These are phyloP conservation scores for Aphidius gifuensis DNA, from an alignment of 1,140 invertebrate species.

Conservation along the genomic window DNA sequence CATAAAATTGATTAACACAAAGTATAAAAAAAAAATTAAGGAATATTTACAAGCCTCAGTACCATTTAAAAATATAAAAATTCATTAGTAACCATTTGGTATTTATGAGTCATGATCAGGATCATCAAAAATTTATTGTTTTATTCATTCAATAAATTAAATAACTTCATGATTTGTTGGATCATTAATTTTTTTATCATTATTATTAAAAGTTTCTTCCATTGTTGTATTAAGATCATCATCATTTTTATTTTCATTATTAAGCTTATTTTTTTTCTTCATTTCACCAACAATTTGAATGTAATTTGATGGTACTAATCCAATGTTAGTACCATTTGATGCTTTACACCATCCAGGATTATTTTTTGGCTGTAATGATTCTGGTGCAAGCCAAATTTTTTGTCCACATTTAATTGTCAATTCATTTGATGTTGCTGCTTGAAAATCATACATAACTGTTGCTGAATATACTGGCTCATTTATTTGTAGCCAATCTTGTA, in stretches of 20 bases:
- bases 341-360: conserved; percentile 74
- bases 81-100: too few relatives aligned
- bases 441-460: conserved; percentile 74
- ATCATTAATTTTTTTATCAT: neutral
- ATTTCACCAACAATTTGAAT: conserved; percentile 53
- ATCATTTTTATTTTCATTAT: neutral
- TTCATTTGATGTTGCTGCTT: conserved; percentile 69
- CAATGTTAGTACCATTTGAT: conserved; percentile 67
- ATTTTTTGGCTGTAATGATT: conserved; percentile 72
- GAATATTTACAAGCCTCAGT: conserved; percentile 31
- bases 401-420: conserved; percentile 75
- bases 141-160: too few relatives aligned
- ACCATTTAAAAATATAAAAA: too few relatives aligned
- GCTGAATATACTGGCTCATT: conserved; percentile 69
- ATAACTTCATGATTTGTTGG: too few relatives aligned
- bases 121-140: too few relatives aligned
- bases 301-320: conserved; percentile 80
- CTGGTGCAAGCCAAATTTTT: conserved; percentile 77
- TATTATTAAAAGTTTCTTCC: conserved; percentile 8
- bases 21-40: neutral
- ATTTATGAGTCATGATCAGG: too few relatives aligned
- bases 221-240: neutral
- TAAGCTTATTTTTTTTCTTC: conserved; percentile 40
- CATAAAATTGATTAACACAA: neutral
- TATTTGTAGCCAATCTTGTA: conserved; percentile 57